Evolutionary conservation across 1,140 invertebrate genomes (phyloP), one percentile per base, ranked within the genome.

Genomic region (Brachionus rubens): DNA sequence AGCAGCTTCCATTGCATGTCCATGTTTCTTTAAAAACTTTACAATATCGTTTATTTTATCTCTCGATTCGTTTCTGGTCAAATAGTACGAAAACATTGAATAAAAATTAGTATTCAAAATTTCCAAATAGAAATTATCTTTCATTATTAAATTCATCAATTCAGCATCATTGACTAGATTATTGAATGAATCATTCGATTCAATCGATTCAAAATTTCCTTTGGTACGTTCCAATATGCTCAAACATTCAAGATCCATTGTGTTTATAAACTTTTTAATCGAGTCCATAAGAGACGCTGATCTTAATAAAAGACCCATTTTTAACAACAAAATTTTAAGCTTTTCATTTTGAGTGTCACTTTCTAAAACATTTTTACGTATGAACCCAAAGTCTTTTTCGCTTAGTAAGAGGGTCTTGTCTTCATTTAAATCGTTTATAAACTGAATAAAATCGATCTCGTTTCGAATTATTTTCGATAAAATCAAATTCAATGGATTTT

Each of bases 1-100:
- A 12, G 59, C 36, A 24, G 59, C 33, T 43, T 65, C 59, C 40
- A 65, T 65, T 46, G 16, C 41, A 46, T 43, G 14, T 26, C 59
- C 59, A 65, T 65, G 41, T 65, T 65, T 65, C 26, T 65, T 65
- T 24, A 65, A 65, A 14, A 26, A 16, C 43, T 43, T 65, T 6
- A 65, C 59, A 21, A 65, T 41, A 43, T 65, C 16, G 7, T 43
- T 24, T n/a, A 65, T 21, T n/a, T 65, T 41, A 5, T 65, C 59
- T 21, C 30, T 65, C 9, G 19, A 43, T 26, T 65, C 41, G 16
- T 65, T 65, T 26, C 59, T 16, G 12, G 30, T 21, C 36, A 65
- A 46, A n/a, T 43, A 65, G 19, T 65, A 3, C 19, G n/a, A 24
- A 43, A 65, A 43, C 19, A 65, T 43, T 0, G 59, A 1, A 43